Conservation (phyloP, 2,797 vertebrate genomes). For the Phataginus tetradactyla region DNA sequence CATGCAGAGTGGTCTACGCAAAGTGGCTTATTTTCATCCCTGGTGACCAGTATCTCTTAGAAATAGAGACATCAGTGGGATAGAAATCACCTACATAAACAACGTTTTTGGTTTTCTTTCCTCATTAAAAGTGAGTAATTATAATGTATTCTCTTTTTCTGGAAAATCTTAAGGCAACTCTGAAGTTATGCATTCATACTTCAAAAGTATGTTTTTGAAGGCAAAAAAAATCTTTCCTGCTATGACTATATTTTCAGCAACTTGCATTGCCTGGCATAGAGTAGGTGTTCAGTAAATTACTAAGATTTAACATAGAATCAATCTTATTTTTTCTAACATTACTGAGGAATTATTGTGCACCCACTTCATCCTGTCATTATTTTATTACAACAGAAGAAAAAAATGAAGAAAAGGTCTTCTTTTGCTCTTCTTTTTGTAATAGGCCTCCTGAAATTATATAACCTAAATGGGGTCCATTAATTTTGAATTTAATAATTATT, state of each 20-base stretch:
- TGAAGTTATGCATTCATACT: neutral
- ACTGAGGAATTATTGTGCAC: neutral
- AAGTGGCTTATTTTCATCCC: neutral
- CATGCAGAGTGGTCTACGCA: neutral
- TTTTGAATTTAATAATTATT: slow-evolving; percentile 1
- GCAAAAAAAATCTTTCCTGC: neutral
- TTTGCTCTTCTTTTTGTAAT: neutral
- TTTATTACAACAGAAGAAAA: neutral
- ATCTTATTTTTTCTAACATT: neutral
- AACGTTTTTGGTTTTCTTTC: neutral
- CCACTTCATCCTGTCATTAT: neutral
- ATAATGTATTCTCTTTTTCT: neutral
- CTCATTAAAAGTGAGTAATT: neutral
- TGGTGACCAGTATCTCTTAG: neutral
- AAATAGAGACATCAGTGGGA: neutral
- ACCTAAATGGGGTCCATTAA: neutral
- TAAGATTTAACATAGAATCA: neutral
- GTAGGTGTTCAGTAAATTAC: neutral
- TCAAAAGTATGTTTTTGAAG: neutral
- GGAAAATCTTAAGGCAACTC: neutral
- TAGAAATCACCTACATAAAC: neutral
- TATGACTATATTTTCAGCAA: neutral
- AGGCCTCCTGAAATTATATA: neutral
- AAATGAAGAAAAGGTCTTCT: neutral
- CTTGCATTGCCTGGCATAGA: neutral